These are phyloP conservation scores for Tetrax tetrax DNA, from an alignment of 2,113 vertebrate species.

Conservation along the genomic window DNA sequence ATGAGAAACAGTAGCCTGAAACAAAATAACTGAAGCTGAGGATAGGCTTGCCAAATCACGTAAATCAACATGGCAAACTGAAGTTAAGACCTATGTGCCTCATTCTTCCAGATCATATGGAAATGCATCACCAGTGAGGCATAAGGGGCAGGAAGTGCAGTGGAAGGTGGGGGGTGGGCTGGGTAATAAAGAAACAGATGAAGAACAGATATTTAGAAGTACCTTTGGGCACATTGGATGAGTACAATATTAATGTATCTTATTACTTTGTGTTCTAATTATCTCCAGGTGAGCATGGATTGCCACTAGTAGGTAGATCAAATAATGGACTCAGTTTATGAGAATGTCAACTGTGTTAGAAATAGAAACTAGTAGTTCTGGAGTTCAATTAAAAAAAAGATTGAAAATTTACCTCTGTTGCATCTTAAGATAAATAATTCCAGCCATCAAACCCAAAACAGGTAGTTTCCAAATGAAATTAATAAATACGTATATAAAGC, in stretches of 20 bases:
- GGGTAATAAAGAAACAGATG: background rate
- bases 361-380: background rate
- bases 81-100: background rate
- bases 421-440: background rate
- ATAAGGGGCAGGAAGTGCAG: fast-evolving
- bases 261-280: background rate
- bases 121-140: background rate
- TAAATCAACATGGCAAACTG: background rate
- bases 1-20: background rate
- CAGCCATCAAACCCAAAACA: background rate
- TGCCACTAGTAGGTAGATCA: background rate
- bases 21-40: background rate
- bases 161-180: background rate
- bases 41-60: background rate
- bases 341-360: background rate
- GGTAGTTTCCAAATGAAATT: background rate
- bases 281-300: background rate
- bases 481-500: background rate
- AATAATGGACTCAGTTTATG: background rate
- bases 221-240: background rate
- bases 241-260: background rate
- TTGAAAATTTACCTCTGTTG: background rate
- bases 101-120: background rate
- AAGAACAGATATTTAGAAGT: background rate
- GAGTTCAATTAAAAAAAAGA: background rate